Conservation (phyloP, 2,797 vertebrate species). For the Pangasius macronema region DNA sequence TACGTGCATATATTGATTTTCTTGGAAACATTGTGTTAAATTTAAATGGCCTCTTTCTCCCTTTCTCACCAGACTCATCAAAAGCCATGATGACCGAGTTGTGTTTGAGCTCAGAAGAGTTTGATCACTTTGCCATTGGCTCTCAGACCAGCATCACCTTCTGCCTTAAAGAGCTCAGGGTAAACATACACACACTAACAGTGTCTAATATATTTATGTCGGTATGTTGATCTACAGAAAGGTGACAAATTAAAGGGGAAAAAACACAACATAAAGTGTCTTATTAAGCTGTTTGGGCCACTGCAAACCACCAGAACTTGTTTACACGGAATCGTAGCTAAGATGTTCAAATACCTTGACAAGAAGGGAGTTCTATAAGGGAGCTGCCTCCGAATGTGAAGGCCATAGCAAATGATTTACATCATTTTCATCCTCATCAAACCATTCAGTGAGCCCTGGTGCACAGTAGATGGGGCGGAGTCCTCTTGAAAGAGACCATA, state of each 20-base stretch:
- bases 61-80: conserved; percentile 63
- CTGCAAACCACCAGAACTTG: no score
- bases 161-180: conserved; percentile 92
- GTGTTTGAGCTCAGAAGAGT: conserved; percentile 84
- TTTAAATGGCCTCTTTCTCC: neutral
- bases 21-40: neutral
- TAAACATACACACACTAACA: conserved; percentile 61
- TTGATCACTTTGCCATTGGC: conserved; percentile 77
- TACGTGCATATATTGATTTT: neutral
- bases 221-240: neutral
- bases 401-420: neutral
- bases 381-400: no score
- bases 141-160: conserved; percentile 83
- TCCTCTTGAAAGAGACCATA: neutral
- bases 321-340: no score
- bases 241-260: neutral
- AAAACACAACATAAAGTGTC: neutral
- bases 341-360: no score
- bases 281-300: neutral
- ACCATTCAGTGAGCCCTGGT: neutral
- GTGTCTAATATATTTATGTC: neutral
- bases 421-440: neutral
- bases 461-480: neutral
- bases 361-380: no score
- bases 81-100: conserved; percentile 89